These are phyloP conservation scores for Drosophila eohydei DNA, from an alignment of 2,888 invertebrate genomes.

Conservation along the genomic window DNA sequence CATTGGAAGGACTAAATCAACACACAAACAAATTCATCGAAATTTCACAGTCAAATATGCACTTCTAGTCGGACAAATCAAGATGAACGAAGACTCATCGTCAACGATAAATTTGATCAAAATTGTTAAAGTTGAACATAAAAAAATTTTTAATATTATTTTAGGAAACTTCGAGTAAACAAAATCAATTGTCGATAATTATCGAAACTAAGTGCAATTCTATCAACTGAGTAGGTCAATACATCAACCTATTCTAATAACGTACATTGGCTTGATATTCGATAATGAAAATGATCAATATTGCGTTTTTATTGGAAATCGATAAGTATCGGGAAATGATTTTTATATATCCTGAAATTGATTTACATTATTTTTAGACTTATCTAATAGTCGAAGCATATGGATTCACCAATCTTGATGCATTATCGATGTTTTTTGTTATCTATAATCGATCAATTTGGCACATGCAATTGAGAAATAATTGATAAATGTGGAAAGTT, in stretches of 20 bases:
- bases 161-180: too few relatives aligned
- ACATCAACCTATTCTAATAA: too few relatives aligned
- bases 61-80: constrained; percentile 16
- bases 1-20: constrained; percentile 5
- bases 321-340: background rate
- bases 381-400: background rate
- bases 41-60: constrained; percentile 19
- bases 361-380: background rate
- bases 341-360: background rate
- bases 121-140: background rate
- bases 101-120: background rate
- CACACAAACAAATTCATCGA: background rate
- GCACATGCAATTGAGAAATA: background rate
- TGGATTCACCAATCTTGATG: background rate
- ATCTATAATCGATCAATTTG: too few relatives aligned
- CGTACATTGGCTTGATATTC: too few relatives aligned
- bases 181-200: background rate
- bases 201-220: background rate
- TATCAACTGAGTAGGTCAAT: too few relatives aligned
- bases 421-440: background rate
- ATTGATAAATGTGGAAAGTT: too few relatives aligned
- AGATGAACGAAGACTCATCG: background rate
- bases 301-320: background rate
- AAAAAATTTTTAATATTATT: too few relatives aligned
- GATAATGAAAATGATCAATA: too few relatives aligned